Conservation (phyloP, 2,797 vertebrate species). For the Tiaroga cobitis region DNA sequence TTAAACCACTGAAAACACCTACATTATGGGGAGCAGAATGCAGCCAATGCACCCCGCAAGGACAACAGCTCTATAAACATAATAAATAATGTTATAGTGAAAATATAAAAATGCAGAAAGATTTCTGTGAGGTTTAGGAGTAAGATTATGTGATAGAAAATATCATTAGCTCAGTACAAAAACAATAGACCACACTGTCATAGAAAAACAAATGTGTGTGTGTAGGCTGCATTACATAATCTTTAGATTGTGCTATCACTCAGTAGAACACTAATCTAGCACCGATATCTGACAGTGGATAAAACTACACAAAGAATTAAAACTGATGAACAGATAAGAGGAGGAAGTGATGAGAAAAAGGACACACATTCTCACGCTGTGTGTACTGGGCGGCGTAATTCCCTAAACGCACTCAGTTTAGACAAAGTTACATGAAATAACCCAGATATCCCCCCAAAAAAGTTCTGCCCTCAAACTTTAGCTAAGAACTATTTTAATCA, state of each 20-base stretch:
- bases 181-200: background rate
- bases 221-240: conserved; percentile 16
- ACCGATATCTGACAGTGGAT: background rate
- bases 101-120: background rate
- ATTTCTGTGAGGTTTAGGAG: background rate
- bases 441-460: conserved; percentile 39
- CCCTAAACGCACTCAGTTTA: conserved; percentile 28
- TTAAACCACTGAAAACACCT: background rate
- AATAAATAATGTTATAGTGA: background rate
- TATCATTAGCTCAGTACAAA: background rate
- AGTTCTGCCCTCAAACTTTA: conserved; percentile 43
- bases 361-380: background rate
- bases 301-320: background rate
- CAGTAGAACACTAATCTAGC: conserved; percentile 4
- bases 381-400: background rate
- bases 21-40: background rate
- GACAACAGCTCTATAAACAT: background rate
- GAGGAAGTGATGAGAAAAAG: background rate
- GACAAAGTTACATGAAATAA: conserved; percentile 28
- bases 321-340: background rate
- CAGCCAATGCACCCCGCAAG: background rate
- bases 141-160: background rate
- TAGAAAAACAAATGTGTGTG: background rate
- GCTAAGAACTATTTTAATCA: conserved; percentile 46
- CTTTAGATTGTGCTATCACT: background rate